phyloP scores from a whole-genome alignment of 64 coral and sea anemone genomes.

The Montipora cactus region DNA sequence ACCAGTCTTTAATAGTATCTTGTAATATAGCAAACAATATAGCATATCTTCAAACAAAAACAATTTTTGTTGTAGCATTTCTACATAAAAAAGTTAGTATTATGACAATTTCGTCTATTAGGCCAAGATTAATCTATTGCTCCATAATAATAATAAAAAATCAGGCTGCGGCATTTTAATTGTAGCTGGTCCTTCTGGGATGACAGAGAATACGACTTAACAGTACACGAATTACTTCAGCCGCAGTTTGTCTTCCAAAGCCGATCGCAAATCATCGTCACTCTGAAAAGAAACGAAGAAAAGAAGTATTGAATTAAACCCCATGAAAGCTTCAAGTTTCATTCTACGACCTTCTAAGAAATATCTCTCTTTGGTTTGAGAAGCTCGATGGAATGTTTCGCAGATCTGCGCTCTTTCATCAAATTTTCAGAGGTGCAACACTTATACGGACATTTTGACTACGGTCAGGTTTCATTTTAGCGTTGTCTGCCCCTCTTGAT shows the following conservation, averaged over 20 bases:
- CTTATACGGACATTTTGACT: no score
- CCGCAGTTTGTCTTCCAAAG: conserved; percentile 25
- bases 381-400: no score
- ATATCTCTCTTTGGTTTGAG: no score
- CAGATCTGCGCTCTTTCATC: no score
- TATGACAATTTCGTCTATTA: not conserved
- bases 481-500: not conserved
- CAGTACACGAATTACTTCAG: not conserved
- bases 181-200: not conserved
- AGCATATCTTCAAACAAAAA: no score
- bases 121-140: not conserved
- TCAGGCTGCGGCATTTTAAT: not conserved
- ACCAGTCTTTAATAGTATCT: no score
- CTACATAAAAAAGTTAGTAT: not conserved
- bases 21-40: no score
- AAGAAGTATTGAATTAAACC: not conserved
- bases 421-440: no score
- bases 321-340: not conserved
- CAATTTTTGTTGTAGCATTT: no score
- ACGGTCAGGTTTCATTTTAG: not conserved
- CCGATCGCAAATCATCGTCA: not conserved
- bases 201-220: not conserved
- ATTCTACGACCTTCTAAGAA: no score
- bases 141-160: not conserved
- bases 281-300: not conserved